A percentile compares a stretch with the other conserved stretches of the same genome.
These are phyloP conservation scores for Apantesis nais DNA, from an alignment of 2,888 invertebrate genomes.

Conservation along the genomic window DNA sequence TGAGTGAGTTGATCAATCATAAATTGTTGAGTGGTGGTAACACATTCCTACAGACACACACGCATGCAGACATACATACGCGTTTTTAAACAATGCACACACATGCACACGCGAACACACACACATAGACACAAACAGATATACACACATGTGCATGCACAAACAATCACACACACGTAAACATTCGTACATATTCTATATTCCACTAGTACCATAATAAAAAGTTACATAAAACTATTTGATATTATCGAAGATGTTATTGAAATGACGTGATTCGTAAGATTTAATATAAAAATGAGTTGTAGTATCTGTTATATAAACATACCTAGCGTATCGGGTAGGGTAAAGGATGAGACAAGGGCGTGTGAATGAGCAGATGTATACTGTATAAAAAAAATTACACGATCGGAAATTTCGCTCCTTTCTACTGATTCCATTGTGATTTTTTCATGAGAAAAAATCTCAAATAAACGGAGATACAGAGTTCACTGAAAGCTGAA, in stretches of 20 bases:
- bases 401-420: constrained; percentile 41
- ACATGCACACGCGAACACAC: too few species aligned
- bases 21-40: too few species aligned
- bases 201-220: too few species aligned
- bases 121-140: too few species aligned
- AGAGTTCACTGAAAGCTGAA: constrained; percentile 43
- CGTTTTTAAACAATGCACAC: too few species aligned
- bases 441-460: constrained; percentile 49
- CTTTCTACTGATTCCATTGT: constrained; percentile 47
- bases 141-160: too few species aligned
- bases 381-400: constrained; percentile 55
- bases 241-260: neutral
- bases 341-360: constrained; percentile 49
- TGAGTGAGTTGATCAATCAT: too few species aligned
- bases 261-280: neutral
- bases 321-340: constrained; percentile 28
- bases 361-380: constrained; percentile 58
- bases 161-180: too few species aligned
- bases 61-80: too few species aligned
- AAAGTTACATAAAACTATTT: too few species aligned
- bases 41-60: too few species aligned
- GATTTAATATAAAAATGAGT: neutral
- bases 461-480: constrained; percentile 36
- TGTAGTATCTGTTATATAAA: constrained; percentile 1
- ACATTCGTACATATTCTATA: too few species aligned